Conservation (phyloP, 1,140 invertebrate genomes). For the Hylaeus volcanicus region DNA sequence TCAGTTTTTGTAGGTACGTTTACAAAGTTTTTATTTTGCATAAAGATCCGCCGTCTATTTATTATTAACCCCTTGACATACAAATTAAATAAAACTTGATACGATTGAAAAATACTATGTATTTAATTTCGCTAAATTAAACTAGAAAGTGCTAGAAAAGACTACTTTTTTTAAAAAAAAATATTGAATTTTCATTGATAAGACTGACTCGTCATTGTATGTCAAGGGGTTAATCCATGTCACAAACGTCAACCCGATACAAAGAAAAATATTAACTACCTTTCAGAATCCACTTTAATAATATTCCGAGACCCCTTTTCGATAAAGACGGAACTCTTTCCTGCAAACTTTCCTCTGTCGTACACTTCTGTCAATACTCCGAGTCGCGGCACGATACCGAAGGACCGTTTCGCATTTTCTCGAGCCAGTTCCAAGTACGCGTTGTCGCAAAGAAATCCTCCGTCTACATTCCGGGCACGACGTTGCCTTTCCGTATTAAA, state of each 20-base stretch:
- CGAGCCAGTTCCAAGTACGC: neutral
- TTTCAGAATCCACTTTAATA: neutral
- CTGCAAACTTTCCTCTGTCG: neutral
- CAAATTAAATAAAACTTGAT: too few species aligned
- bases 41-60: too few species aligned
- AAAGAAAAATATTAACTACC: neutral
- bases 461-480: neutral
- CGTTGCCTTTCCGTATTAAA: neutral
- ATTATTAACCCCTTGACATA: too few species aligned
- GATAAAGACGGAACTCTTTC: neutral
- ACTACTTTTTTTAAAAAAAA: too few species aligned
- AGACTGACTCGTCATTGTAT: too few species aligned
- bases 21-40: too few species aligned
- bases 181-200: too few species aligned
- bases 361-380: neutral
- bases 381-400: neutral
- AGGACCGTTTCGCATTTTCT: neutral
- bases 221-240: neutral
- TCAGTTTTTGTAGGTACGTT: too few species aligned
- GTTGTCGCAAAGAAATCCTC: conserved; percentile 6
- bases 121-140: too few species aligned
- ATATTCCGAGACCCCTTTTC: neutral
- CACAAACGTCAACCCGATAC: neutral
- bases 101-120: too few species aligned
- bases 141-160: too few species aligned